Evolutionary conservation across 2,113 vertebrate genomes (phyloP).

Genomic region (Scalopus aquaticus): DNA sequence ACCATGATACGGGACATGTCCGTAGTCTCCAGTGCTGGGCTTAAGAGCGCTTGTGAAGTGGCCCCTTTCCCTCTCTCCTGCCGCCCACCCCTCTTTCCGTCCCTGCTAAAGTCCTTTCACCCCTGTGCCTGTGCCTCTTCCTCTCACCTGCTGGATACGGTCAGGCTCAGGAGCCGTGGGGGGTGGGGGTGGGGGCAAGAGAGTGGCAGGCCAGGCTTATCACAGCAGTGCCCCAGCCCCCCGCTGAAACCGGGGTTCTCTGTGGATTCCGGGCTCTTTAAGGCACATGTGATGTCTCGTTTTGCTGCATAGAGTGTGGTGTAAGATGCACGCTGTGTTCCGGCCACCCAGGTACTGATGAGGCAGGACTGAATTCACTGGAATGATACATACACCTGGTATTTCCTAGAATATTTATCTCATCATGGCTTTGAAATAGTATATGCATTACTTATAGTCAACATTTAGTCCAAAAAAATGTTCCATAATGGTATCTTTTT

Average conservation of each 20-base stretch:
- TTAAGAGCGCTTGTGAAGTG: background rate
- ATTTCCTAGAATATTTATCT: background rate
- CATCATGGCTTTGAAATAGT: background rate
- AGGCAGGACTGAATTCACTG: background rate
- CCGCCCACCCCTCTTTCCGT: no score
- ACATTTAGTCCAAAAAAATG: background rate
- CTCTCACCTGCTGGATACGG: background rate
- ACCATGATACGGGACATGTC: rapidly evolving
- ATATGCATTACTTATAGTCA: background rate
- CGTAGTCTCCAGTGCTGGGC: rapidly evolving
- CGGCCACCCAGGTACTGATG: background rate
- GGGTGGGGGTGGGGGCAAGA: no score
- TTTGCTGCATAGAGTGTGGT: background rate
- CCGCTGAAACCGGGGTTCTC: background rate
- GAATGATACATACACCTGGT: background rate
- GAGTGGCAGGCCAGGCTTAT: no score
- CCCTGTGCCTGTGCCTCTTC: rapidly evolving
- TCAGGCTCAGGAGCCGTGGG: no score
- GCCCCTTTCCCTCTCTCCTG: background rate
- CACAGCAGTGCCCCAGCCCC: no score
- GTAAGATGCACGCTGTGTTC: rapidly evolving
- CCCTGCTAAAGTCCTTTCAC: rapidly evolving
- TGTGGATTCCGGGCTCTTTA: background rate
- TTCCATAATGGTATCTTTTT: background rate
- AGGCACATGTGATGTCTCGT: background rate